Evolutionary conservation across 2,113 vertebrate genomes (phyloP), one percentile per base, ranked within the genome.

Genomic region (Orcinus orca): DNA sequence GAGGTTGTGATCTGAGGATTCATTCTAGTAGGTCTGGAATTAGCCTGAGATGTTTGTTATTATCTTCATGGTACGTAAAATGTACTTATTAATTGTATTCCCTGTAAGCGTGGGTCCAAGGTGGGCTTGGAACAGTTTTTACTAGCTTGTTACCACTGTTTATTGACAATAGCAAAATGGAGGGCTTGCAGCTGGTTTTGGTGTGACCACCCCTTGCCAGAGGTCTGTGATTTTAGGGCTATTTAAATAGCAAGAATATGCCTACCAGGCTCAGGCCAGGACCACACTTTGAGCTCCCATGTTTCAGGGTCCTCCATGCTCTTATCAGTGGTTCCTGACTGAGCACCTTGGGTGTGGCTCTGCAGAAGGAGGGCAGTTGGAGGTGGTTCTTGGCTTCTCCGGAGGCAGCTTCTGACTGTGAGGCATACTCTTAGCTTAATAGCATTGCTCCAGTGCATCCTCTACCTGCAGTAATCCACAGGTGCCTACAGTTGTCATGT

Each of bases 371-470:
- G 33, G 4, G 36, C 33, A 58, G 2, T 2, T 17, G 8, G 13
- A 31, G 12, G 18, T 6, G 4, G 29, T n/a, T 60, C 79, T 53
- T 4, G 60, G 23, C 36, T 8, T 41, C 79, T 21, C 8, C n/a
- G 13, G 29, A 71, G 81, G 33, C 81, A 80, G 21, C 21, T 23
- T n/a, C 25, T 26, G 21, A 41, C 20, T 15, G 2, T 0, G 71
- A 53, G 12, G 6, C 26, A 2, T 2, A 8, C 11, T 21, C 36
- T 86, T 8, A 14, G 6, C 29, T 68, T 18, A 1, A 50, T 10
- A 2, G 4, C 36, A 3, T 11, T n/a, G 26, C 12, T 58, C 26
- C 25, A 0, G 8, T 18, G 25, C 10, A 10, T 58, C n/a, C 31
- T 10, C 23, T 20, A 11, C 81, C 41, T 26, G 38, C n/a, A 2